These are phyloP conservation scores for Babylonia areolata DNA, from an alignment of 1,140 invertebrate genomes.

Conservation along the genomic window DNA sequence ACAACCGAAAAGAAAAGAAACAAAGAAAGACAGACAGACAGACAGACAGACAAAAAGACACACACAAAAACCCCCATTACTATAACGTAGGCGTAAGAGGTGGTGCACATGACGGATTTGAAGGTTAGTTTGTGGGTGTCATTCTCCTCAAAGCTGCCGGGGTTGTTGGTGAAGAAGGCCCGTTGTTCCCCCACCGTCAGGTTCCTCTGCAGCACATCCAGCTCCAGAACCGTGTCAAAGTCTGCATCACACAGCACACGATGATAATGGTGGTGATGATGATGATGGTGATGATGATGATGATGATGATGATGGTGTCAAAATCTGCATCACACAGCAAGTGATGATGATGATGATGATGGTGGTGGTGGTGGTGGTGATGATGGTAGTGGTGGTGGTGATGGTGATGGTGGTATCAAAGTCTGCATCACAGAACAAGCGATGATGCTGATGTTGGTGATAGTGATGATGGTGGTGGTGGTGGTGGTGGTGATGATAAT, in stretches of 20 bases:
- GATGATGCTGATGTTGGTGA: too few species aligned
- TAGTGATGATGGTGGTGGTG: background rate
- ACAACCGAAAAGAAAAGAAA: too few species aligned
- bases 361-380: background rate
- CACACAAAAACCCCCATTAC: slow-evolving; percentile 38
- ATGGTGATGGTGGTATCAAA: background rate
- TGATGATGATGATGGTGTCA: too few species aligned
- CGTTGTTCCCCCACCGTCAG: slow-evolving; percentile 41
- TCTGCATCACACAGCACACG: slow-evolving; percentile 43
- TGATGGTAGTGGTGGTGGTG: background rate
- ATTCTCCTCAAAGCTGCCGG: slow-evolving; percentile 25
- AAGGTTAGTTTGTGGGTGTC: slow-evolving; percentile 42
- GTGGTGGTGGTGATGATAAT: background rate
- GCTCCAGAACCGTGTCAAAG: slow-evolving; percentile 58
- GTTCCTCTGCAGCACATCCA: slow-evolving; percentile 56
- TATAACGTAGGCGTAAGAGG: slow-evolving; percentile 52
- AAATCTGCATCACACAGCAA: background rate
- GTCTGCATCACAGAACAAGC: background rate
- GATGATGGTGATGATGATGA: too few species aligned
- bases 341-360: too few species aligned
- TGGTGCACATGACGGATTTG: slow-evolving; percentile 47
- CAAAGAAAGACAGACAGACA: too few species aligned
- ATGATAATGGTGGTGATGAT: background rate
- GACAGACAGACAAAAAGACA: too few species aligned
- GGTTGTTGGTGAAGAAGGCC: slow-evolving; percentile 40